A percentile compares a stretch with the other conserved stretches of the same genome.
These are phyloP conservation scores for Apostichopus parvimensis DNA, from an alignment of 35 echinoderm and acorn worm genomes.

Conservation along the genomic window DNA sequence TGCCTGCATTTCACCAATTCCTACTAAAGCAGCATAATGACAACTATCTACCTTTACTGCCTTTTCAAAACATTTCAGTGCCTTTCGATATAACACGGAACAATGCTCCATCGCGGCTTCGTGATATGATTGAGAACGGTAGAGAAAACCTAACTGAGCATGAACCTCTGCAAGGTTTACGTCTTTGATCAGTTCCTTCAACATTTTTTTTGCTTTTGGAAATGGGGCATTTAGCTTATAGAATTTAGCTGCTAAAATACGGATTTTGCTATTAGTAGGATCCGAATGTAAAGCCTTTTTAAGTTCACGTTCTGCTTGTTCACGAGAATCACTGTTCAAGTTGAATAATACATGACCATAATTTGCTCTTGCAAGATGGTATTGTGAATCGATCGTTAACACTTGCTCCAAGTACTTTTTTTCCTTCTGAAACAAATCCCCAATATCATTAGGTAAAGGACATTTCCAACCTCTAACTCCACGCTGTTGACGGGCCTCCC, in stretches of 20 bases:
- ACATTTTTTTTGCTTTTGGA: neutral
- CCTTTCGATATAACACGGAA: neutral
- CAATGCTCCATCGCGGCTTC: neutral
- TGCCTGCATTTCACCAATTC: neutral
- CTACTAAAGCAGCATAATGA: neutral
- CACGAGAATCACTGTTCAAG: neutral
- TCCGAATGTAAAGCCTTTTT: neutral
- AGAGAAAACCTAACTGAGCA: neutral
- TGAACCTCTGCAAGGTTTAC: neutral
- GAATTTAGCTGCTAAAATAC: conserved; percentile 4
- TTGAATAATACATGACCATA: neutral
- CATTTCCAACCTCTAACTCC: neutral
- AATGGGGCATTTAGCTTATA: neutral
- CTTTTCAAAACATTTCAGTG: neutral
- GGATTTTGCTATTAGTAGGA: neutral
- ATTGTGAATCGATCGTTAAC: neutral
- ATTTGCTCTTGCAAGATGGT: neutral
- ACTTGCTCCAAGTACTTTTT: neutral
- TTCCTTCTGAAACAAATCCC: neutral
- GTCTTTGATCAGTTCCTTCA: neutral
- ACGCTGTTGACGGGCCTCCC: conserved; percentile 3
- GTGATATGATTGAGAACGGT: neutral
- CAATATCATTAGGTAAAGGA: neutral
- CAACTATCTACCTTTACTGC: neutral
- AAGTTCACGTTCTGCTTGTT: neutral